A percentile compares a stretch with the other conserved stretches of the same genome.
Evolutionary conservation across 2,113 vertebrate genomes (phyloP).

Genomic region (Smithornis capensis): DNA sequence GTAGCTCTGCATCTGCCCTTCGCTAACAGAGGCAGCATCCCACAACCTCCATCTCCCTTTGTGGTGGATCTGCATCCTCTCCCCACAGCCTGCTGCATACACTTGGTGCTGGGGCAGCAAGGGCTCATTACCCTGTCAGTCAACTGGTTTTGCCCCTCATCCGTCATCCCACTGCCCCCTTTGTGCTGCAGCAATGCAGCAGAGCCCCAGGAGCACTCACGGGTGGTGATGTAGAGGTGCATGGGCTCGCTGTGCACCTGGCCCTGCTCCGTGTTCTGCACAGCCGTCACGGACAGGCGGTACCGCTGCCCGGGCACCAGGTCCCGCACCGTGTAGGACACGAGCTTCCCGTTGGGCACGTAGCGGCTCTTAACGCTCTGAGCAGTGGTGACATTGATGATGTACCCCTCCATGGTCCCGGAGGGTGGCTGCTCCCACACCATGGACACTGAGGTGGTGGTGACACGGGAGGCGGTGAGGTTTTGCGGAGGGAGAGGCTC

Average conservation of each 20-base stretch:
- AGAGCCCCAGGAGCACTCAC: conserved; percentile 72
- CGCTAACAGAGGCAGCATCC: fast-evolving
- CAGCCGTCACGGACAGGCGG: conserved; percentile 81
- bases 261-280: conserved; percentile 80
- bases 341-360: conserved; percentile 83
- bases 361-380: conserved; percentile 91
- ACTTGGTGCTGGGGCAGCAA: background rate
- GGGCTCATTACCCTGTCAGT: background rate
- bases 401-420: conserved; percentile 81
- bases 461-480: conserved; percentile 83
- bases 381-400: conserved; percentile 89
- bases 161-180: fast-evolving
- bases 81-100: background rate
- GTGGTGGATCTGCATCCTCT: fast-evolving
- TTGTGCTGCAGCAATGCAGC: fast-evolving
- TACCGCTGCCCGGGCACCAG: conserved; percentile 85
- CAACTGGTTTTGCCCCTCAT: fast-evolving
- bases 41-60: background rate
- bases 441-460: conserved; percentile 82
- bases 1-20: background rate
- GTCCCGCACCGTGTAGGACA: conserved; percentile 83
- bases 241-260: conserved; percentile 86
- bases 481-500: conserved; percentile 90
- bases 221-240: conserved; percentile 83
- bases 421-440: conserved; percentile 78